phyloP scores from a whole-genome alignment of 2,888 invertebrate species.

The Hyalella azteca region DNA sequence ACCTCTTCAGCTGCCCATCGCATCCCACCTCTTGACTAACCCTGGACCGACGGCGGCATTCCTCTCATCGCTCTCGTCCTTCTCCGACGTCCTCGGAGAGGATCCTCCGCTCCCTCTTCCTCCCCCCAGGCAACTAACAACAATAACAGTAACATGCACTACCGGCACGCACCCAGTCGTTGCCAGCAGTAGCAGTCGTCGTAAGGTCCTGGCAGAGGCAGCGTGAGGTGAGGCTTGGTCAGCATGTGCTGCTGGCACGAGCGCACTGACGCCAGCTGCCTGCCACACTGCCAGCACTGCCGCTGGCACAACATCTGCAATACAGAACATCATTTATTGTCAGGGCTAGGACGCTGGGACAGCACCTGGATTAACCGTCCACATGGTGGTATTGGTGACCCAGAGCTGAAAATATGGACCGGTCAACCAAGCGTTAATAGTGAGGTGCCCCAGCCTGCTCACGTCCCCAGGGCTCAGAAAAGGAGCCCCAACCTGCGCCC shows the following conservation, averaged over 20 bases:
- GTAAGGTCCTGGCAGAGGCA: constrained; percentile 8
- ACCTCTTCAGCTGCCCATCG: no score
- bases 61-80: no score
- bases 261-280: neutral
- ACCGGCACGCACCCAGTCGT: neutral
- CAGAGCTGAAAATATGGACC: neutral
- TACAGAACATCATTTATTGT: neutral
- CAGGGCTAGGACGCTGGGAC: neutral
- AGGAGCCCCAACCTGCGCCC: no score
- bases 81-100: no score
- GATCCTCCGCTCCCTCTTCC: no score
- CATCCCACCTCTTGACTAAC: no score
- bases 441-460: neutral
- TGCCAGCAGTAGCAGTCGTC: neutral
- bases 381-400: neutral
- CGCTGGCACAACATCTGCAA: constrained; percentile 17
- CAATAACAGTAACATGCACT: no score
- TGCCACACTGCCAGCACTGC: neutral
- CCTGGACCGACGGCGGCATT: no score
- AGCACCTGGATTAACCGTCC: neutral
- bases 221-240: constrained; percentile 16
- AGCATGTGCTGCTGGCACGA: neutral
- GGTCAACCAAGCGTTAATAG: neutral
- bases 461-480: neutral
- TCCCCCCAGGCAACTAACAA: no score